Percentiles rank a stretch among this genome's conserved stretches.
Conservation (phyloP, 2,888 invertebrate species). For the Serrognathus titanus region DNA sequence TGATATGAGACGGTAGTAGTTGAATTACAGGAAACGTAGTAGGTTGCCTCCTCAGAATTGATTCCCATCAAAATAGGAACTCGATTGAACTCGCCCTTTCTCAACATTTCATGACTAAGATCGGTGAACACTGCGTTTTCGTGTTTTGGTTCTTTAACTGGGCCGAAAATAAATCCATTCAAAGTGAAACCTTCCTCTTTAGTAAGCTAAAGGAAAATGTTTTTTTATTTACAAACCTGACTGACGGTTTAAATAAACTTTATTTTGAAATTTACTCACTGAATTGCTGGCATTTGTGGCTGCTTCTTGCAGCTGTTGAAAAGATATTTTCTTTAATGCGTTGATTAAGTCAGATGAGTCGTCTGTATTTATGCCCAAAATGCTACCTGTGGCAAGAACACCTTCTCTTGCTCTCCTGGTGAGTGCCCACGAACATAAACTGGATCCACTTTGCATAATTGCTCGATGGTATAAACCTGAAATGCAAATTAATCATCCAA, state of each 20-base stretch:
- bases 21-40: not conserved
- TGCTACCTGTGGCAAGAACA: conserved; percentile 21
- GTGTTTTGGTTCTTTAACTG: not conserved
- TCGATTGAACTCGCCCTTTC: conserved; percentile 3
- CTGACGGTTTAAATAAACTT: not conserved
- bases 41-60: not conserved
- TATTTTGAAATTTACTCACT: not conserved
- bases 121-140: not conserved
- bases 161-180: conserved; percentile 6
- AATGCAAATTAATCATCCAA: not conserved
- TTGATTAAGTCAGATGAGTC: conserved; percentile 19
- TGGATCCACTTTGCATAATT: conserved; percentile 11
- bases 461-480: conserved; percentile 11
- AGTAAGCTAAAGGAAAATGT: not conserved
- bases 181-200: not conserved
- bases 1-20: not conserved
- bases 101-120: conserved; percentile 3
- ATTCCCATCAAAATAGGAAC: conserved; percentile 6
- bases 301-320: not conserved
- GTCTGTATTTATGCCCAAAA: not conserved
- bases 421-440: conserved; percentile 10
- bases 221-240: not conserved
- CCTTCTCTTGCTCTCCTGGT: conserved; percentile 20
- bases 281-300: not conserved
- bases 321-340: conserved; percentile 23